A percentile compares a stretch with the other conserved stretches of the same genome.
Conservation (phyloP, 2,797 vertebrate species). For the Ctenochaetus hawaiiensis region DNA sequence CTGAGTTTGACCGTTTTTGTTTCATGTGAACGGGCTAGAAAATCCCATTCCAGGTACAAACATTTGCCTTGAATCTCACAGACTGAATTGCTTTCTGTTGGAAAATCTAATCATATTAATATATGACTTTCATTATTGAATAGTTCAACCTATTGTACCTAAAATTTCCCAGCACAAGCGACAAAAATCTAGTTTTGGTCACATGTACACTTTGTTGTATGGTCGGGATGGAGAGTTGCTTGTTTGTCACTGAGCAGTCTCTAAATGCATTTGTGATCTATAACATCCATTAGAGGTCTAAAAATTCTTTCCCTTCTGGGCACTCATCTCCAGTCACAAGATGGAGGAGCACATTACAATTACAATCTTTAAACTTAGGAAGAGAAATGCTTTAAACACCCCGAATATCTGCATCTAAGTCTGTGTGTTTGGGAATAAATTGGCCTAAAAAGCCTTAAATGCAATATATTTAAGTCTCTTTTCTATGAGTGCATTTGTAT, state of each 20-base stretch:
- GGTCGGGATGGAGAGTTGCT: slow-evolving; percentile 5
- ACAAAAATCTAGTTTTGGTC: slow-evolving; percentile 3
- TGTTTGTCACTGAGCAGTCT: slow-evolving; percentile 16
- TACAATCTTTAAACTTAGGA: slow-evolving; percentile 17
- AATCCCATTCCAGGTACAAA: background rate
- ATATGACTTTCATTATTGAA: slow-evolving; percentile 6
- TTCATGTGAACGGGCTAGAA: too few species aligned
- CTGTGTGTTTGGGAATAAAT: slow-evolving; percentile 1
- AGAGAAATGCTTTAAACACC: slow-evolving; percentile 11
- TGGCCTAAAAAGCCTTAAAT: background rate
- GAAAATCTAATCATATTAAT: background rate
- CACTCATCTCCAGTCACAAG: slow-evolving; percentile 29
- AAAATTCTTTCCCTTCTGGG: slow-evolving; percentile 8
- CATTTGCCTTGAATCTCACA: slow-evolving; percentile 18
- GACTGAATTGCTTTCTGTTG: background rate
- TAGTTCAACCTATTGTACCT: slow-evolving; percentile 17
- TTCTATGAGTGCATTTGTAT: background rate
- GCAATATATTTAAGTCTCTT: background rate
- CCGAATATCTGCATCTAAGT: slow-evolving; percentile 10
- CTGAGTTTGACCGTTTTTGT: slow-evolving; percentile 2
- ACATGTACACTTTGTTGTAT: background rate
- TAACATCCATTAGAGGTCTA: slow-evolving; percentile 31
- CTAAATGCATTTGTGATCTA: slow-evolving; percentile 1
- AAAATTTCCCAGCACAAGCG: background rate
- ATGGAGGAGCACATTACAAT: slow-evolving; percentile 4